Percentiles rank a stretch among this genome's conserved stretches.
These are phyloP conservation scores for Lysandra bellargus DNA, from an alignment of 2,888 invertebrate species.

Conservation along the genomic window DNA sequence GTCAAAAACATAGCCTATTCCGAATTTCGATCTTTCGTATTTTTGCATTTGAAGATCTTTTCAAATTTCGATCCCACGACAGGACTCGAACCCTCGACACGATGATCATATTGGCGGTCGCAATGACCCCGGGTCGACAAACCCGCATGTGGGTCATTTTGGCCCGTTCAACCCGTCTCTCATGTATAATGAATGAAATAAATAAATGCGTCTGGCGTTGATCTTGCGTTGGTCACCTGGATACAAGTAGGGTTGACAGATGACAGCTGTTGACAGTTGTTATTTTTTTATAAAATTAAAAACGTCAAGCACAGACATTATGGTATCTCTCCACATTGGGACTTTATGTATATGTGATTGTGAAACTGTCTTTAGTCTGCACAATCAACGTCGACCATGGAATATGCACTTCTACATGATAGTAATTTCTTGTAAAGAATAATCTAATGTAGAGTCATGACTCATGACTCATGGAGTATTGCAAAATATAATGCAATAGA, in stretches of 20 bases:
- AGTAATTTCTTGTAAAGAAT: no score
- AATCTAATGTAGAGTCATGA: no score
- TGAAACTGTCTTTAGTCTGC: no score
- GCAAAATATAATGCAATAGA: neutral
- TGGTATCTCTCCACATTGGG: neutral
- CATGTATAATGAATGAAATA: neutral
- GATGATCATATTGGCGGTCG: neutral
- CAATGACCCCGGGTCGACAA: slow-evolving; percentile 16
- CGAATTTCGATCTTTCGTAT: neutral
- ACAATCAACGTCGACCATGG: no score
- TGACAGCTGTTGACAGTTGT: neutral
- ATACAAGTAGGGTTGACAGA: slow-evolving; percentile 1
- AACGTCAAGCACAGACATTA: neutral
- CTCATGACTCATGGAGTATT: neutral
- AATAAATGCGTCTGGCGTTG: slow-evolving; percentile 18
- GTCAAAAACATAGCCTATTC: no score
- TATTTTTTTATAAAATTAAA: neutral
- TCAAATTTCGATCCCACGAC: neutral
- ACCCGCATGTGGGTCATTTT: slow-evolving; percentile 8
- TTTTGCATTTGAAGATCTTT: neutral
- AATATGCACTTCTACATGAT: no score
- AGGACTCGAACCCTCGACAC: neutral
- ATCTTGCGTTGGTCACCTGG: neutral
- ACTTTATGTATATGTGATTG: neutral
- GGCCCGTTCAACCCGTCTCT: neutral